Base-by-base conservation (phyloP, 1,140 invertebrate genomes). In the Lysiphlebus fabarum region DNA sequence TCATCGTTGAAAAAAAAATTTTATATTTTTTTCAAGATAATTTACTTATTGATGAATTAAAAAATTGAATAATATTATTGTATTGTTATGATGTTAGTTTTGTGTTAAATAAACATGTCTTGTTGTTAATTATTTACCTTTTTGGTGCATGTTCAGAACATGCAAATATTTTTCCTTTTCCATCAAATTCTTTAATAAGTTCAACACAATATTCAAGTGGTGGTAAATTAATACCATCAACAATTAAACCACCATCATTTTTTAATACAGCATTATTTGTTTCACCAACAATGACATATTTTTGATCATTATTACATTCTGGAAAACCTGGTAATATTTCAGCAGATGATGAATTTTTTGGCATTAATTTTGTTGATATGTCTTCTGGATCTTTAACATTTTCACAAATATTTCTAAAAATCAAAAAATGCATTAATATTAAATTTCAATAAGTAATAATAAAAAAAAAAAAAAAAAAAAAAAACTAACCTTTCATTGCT, bases 191-290 rank as follows among this genome's bases (percentile, higher is more conserved):
- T 45, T 78, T 65, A 12, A 84, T 73, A 47, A 76, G 76, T 67
- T 88, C 87, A 57, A 87, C 73, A 70, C 87, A 89, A 74, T 83
- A 88, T 56, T 81, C 80, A 58, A 72, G 80, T 56, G 70, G 70
- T 33, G 72, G 71, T 64, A 84, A 74, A 56, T 74, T 67, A 51
- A 76, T 64, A 4, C 83, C 84, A 67, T 83, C 78, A 14, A 73
- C 67, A 12, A 69, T 65, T 42, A 86, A 66, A 34, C 71, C 68
- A 9, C 80, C 80, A 26, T 82, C 80, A 0, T 73, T 56, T 41
- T 79, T 64, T 9, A 80, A 63, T n/a, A 69, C 63, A 1, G 76
- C 73, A 37, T 81, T 77, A 17, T 77, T 71, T 48, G 81, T 69
- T 33, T 79, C 73, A 0, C 81, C 83, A 14, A 82, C 67, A 4